Evolutionary conservation across 2,888 invertebrate species (phyloP).

Genomic region (Melanostoma mellinum): DNA sequence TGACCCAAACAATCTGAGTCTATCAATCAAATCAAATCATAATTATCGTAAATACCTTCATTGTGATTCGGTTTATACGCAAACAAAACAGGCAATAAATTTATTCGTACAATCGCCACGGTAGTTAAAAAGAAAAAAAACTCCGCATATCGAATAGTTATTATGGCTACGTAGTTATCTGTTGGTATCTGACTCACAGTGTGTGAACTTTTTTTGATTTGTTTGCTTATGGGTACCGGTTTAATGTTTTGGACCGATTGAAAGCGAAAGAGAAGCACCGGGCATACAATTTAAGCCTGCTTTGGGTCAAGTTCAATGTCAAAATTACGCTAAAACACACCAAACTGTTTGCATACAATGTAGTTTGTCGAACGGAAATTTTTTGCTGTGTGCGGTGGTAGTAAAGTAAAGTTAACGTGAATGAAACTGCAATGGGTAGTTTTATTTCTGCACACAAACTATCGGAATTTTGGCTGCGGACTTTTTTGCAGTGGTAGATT

Average conservation of each 20-base stretch:
- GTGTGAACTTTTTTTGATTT: not conserved
- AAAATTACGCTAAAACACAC: not conserved
- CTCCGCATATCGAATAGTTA: not conserved
- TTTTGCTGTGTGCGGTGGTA: not conserved
- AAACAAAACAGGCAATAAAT: not conserved
- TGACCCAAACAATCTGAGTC: not conserved
- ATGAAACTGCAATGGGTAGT: too few species aligned
- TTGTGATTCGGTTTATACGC: not conserved
- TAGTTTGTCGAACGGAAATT: constrained; percentile 3
- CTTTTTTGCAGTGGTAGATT: too few species aligned
- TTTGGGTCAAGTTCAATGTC: constrained; percentile 62
- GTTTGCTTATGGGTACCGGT: constrained; percentile 18
- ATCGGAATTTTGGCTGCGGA: too few species aligned
- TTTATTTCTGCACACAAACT: too few species aligned
- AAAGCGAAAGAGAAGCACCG: not conserved
- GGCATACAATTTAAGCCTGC: constrained; percentile 1
- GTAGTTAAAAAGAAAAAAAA: not conserved
- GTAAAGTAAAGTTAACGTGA: too few species aligned
- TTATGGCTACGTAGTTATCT: constrained; percentile 2
- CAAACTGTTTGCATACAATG: not conserved
- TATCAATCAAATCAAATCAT: constrained; percentile 32
- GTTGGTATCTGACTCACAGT: not conserved
- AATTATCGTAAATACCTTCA: not conserved
- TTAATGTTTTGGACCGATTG: constrained; percentile 5
- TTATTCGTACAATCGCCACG: not conserved